Base-by-base conservation (phyloP, 2,888 invertebrate species). In the Oxystoma pomonae region DNA sequence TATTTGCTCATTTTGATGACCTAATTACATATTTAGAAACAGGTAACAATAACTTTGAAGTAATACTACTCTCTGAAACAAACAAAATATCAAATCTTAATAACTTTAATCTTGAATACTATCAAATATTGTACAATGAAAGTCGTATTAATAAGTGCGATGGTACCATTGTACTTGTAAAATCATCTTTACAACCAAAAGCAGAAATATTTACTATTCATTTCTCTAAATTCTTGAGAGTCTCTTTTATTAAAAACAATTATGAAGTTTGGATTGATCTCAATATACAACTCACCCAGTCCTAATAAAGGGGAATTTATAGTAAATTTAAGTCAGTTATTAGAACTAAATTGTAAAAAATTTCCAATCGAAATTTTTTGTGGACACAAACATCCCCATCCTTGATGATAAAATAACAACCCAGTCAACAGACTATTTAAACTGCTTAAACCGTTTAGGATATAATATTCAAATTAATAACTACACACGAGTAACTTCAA, bases 21-120 rank as follows among this genome's bases (percentile, higher is more conserved):
- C 35, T 35, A 7, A 12, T 35, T 7, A 12, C 35, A 35, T 35
- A 35, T 35, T 12, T 35, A 35, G 35, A 35, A 35, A 7, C 35
- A 35, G 35, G 35, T 35, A 35, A 35, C 2, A 57, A 57, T 16
- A 49, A 61, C 7, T 61, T 61, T 57, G 56, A 61, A 16, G 20
- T 35, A n/a, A 60, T 60, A 35, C 19, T 60, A 3, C 21, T 60
- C 18, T 55, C 22, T 53, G 59, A 59, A 51, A 60, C 53, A 52
- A 52, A 60, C 22, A 60, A 19, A 12, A 55, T 62, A n/a, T 16
- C 52, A n/a, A 62, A 58, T 19, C 21, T 59, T 19, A 55, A 52
- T 59, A 58, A 62, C 17, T 62, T 62, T 49, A 62, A 55, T 55
- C 58, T 59, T 35, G 35, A 55, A n/a, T 51, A 49, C 16, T 62